Conservation (phyloP, 2,113 vertebrate genomes). For the Cyphomyrus discorhynchus region DNA sequence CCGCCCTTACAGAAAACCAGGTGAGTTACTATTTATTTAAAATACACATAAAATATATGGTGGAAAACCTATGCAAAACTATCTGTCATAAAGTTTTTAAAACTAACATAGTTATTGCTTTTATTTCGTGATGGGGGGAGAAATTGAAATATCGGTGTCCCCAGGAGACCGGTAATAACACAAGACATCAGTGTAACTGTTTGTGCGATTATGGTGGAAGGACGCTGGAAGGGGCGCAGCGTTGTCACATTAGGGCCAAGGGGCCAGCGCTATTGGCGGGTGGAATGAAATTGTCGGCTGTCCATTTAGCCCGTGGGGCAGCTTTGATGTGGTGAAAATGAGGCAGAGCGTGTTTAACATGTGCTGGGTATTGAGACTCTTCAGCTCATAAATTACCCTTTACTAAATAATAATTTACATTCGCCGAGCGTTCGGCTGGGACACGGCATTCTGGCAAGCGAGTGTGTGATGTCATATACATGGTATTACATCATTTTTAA, state of each 20-base stretch:
- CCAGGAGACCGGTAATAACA: neutral
- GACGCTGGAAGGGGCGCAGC: neutral
- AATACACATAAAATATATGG: neutral
- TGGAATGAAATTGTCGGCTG: neutral
- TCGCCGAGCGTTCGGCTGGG: neutral
- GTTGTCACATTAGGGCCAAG: neutral
- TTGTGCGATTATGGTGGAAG: neutral
- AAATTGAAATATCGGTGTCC: neutral
- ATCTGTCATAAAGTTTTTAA: neutral
- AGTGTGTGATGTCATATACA: neutral
- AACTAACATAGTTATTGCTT: neutral
- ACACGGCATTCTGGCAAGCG: neutral
- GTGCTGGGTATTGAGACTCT: neutral
- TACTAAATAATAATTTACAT: neutral
- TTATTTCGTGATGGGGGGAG: neutral
- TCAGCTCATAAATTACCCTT: neutral
- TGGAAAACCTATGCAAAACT: neutral
- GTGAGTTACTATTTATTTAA: slow-evolving; percentile 6
- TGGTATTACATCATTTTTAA: neutral
- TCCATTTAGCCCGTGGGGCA: neutral
- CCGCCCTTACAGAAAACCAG: neutral
- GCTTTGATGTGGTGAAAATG: neutral
- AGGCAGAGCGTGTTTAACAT: neutral
- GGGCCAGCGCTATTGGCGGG: neutral
- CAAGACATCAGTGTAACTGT: neutral